These are phyloP conservation scores for Junonia oenone DNA, from an alignment of 2,888 invertebrate species.

Conservation along the genomic window DNA sequence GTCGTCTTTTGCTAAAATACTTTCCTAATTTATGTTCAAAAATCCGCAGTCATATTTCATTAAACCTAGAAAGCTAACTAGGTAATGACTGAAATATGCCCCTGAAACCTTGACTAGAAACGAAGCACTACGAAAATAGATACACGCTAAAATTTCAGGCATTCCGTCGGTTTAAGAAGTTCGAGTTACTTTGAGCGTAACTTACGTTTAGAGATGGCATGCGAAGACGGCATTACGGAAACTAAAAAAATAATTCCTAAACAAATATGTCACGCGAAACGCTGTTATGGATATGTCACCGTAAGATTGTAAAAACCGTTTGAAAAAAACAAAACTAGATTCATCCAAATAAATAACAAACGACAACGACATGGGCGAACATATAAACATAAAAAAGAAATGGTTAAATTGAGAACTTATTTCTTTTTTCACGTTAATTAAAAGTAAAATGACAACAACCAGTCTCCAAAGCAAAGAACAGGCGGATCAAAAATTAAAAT, in stretches of 20 bases:
- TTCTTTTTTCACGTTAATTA: no score
- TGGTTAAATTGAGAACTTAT: no score
- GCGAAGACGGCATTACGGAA: constrained; percentile 20
- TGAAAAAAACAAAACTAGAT: no score
- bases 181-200: not conserved
- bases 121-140: not conserved
- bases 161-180: not conserved
- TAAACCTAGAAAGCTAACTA: not conserved
- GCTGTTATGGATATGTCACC: constrained; percentile 9
- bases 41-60: not conserved
- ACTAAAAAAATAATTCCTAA: constrained; percentile 9
- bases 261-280: constrained; percentile 17
- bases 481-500: no score
- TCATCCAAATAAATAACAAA: no score
- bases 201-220: constrained; percentile 6
- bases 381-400: no score
- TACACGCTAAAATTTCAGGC: not conserved
- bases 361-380: no score
- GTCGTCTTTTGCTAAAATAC: no score
- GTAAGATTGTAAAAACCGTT: no score
- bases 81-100: not conserved
- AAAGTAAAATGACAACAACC: no score
- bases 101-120: not conserved
- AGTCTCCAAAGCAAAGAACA: no score
- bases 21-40: not conserved